Evolutionary conservation across 1,140 invertebrate species (phyloP).

Genomic region (Macrotrachela quadricornifera): DNA sequence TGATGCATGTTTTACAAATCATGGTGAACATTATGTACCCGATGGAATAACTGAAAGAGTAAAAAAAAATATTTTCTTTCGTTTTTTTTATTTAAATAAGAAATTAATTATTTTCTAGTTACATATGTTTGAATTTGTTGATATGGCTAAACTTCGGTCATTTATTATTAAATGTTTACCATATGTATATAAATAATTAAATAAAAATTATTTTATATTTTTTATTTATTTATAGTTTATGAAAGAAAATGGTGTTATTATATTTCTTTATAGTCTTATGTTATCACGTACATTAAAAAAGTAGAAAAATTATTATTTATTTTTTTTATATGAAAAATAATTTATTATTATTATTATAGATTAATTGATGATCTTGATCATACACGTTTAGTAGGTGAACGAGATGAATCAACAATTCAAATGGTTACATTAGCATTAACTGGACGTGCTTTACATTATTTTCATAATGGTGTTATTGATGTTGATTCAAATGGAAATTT

Average conservation of each 20-base stretch:
- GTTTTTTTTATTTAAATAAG: background rate
- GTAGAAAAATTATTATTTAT: conserved; percentile 31
- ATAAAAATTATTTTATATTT: background rate
- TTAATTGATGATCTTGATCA: conserved; percentile 35
- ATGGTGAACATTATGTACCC: conserved; percentile 46
- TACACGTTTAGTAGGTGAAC: conserved; percentile 37
- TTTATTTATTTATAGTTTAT: conserved; percentile 40
- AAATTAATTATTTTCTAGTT: conserved; percentile 38
- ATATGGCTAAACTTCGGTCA: conserved; percentile 46
- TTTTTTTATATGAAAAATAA: conserved; percentile 35
- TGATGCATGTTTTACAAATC: conserved; percentile 41
- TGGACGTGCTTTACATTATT: conserved; percentile 49
- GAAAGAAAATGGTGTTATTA: conserved; percentile 45
- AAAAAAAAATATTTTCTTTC: conserved; percentile 9
- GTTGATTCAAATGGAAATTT: conserved; percentile 52
- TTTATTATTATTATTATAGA: conserved; percentile 36
- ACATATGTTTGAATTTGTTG: conserved; percentile 46
- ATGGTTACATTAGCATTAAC: conserved; percentile 49
- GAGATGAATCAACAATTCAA: conserved; percentile 48
- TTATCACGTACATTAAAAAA: conserved; percentile 44
- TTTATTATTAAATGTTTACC: conserved; percentile 50
- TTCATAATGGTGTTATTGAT: conserved; percentile 54
- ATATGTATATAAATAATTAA: conserved; percentile 37
- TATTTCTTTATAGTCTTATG: conserved; percentile 49
- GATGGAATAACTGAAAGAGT: conserved; percentile 57